Base-by-base conservation (phyloP, 2,888 invertebrate species). In the Cybosia mesomella region DNA sequence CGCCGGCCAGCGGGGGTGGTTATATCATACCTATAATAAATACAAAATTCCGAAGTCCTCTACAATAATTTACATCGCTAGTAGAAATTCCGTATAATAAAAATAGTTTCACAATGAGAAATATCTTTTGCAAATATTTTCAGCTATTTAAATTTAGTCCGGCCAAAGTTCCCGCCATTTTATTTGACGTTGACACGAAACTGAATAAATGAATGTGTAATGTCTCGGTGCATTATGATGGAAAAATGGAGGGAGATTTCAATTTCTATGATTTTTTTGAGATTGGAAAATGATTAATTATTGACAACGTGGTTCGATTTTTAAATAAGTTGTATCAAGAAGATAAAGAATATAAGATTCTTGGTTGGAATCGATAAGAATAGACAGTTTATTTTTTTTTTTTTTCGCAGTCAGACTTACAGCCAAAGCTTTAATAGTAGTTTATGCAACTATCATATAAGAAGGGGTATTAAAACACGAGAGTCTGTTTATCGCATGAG, bases 181-280 rank as follows among this genome's bases (percentile, higher is more conserved):
- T 77, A 80, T 79, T 83, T 73, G 73, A 76, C 68, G 70, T 74
- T 59, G 78, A 74, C 82, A 82, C 74, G 81, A 77, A 80, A 77
- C 68, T 75, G 83, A 74, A 84, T 83, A 78, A 68, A 82, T 83
- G 82, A 76, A 83, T 83, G 60, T 64, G 57, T 66, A 82, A 74
- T 77, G 39, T 69, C 60, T 58, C n/a, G 11, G 49, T 72, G 68
- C 75, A 79, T 72, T 75, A 62, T 66, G 24, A 75, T 80, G 71
- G 67, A 72, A 75, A 73, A 77, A 71, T 66, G 73, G 36, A 57
- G 43, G 67, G 68, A 58, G 67, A 53, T 74, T 71, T 68, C 13
- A 32, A 64, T 57, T 58, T 43, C 11, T 62, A 57, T 58, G 11
- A 24, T 65, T 28, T 60, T 59, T 53, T 54, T 32, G 21, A 57